Evolutionary conservation across 2,888 invertebrate genomes (phyloP).

Genomic region (Andrena haemorrhoa): DNA sequence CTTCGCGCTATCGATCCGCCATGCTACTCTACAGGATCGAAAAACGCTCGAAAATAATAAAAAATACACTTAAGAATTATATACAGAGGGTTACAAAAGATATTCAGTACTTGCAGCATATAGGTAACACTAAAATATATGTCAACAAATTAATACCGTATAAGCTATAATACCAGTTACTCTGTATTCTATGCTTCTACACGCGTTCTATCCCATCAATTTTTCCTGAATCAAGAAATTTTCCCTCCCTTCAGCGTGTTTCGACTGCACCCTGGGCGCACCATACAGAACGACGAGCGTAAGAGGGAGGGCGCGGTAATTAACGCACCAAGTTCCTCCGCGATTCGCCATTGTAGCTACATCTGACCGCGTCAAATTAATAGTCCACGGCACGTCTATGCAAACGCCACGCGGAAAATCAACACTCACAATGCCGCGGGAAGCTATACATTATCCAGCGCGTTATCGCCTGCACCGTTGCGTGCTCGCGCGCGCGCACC

Average conservation of each 20-base stretch:
- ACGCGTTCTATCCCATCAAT: background rate
- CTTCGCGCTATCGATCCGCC: constrained; percentile 12
- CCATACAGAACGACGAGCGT: background rate
- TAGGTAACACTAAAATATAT: too few relatives aligned
- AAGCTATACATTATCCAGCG: constrained; percentile 51
- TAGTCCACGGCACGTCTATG: constrained; percentile 54
- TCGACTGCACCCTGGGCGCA: background rate
- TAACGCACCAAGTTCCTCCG: constrained; percentile 53
- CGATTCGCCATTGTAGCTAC: constrained; percentile 52
- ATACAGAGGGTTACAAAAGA: background rate
- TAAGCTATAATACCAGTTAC: too few relatives aligned
- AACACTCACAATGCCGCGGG: constrained; percentile 57
- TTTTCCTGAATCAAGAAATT: background rate
- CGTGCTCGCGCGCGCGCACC: background rate
- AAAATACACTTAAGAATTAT: background rate
- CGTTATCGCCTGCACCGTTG: constrained; percentile 39
- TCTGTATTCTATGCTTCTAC: background rate
- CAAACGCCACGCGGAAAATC: constrained; percentile 59
- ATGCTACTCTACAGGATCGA: background rate
- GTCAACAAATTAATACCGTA: too few relatives aligned
- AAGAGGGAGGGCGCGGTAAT: constrained; percentile 43
- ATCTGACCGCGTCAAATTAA: constrained; percentile 62
- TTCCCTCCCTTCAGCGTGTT: background rate
- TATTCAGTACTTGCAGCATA: background rate
- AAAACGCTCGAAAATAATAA: background rate